phyloP scores from a whole-genome alignment of 2,113 vertebrate species.

The Zingel zingel region DNA sequence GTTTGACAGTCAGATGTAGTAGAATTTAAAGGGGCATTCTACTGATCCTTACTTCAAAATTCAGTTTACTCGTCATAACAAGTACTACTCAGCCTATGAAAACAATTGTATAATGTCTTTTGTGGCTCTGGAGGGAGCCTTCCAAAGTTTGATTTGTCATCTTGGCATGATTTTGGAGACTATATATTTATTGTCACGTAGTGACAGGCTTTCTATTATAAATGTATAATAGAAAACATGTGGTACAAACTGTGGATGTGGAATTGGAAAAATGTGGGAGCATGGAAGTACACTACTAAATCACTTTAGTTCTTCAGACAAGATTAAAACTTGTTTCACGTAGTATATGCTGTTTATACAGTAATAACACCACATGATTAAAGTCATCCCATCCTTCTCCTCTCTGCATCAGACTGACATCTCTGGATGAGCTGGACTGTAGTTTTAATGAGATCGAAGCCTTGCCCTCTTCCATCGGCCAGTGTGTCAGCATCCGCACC shows the following conservation, averaged over 20 bases:
- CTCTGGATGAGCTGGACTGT: conserved; percentile 95
- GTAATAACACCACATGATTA: background rate
- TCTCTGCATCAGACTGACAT: conserved; percentile 82
- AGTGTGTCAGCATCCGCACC: conserved; percentile 91
- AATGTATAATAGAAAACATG: too few relatives aligned
- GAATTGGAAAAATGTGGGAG: background rate
- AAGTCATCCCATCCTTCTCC: background rate
- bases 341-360: background rate
- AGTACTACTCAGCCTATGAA: background rate
- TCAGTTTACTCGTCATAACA: background rate
- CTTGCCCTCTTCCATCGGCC: conserved; percentile 91
- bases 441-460: conserved; percentile 98
- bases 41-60: background rate
- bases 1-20: background rate
- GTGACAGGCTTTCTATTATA: too few relatives aligned
- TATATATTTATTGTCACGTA: too few relatives aligned
- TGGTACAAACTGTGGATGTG: background rate
- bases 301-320: background rate
- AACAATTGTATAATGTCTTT: background rate
- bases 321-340: background rate
- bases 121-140: background rate
- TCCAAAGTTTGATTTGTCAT: background rate
- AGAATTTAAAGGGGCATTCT: background rate
- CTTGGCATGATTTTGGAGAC: background rate
- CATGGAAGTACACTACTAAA: background rate